phyloP scores from a whole-genome alignment of 1,140 invertebrate genomes.

The Zophobas atratus region DNA sequence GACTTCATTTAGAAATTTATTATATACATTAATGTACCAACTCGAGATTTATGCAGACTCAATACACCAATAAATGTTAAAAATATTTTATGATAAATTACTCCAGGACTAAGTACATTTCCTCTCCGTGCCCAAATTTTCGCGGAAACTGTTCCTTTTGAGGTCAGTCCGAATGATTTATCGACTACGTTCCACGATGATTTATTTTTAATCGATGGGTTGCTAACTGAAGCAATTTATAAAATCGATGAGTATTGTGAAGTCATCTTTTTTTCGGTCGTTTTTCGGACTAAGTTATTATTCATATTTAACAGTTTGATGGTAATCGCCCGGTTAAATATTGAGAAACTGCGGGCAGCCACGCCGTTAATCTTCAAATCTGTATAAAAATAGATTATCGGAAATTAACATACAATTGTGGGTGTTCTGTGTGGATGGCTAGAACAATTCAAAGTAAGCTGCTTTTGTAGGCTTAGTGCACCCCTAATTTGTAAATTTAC shows the following conservation, averaged over 20 bases:
- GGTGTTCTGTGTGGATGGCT: background rate
- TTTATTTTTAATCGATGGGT: conserved; percentile 3
- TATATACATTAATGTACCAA: too few relatives aligned
- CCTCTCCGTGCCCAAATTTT: too few relatives aligned
- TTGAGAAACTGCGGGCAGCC: background rate
- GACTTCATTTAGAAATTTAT: too few relatives aligned
- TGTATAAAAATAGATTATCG: background rate
- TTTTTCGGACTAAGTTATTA: background rate
- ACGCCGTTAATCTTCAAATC: conserved; percentile 1
- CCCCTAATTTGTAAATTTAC: background rate
- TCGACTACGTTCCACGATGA: background rate
- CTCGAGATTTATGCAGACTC: too few relatives aligned
- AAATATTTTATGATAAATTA: too few relatives aligned
- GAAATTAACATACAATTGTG: conserved; percentile 2
- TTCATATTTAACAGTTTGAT: conserved; percentile 3
- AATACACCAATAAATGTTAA: too few relatives aligned
- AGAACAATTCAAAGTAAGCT: conserved; percentile 6
- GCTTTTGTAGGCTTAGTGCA: background rate
- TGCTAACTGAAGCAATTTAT: background rate
- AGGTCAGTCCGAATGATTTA: background rate
- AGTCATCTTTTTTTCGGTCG: background rate
- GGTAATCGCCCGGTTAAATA: conserved; percentile 4
- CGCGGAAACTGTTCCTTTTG: too few relatives aligned
- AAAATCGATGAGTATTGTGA: conserved; percentile 5
- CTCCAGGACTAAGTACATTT: too few relatives aligned